Base-by-base conservation (phyloP, 23 tunicate species). In the Ascidia mentula region DNA sequence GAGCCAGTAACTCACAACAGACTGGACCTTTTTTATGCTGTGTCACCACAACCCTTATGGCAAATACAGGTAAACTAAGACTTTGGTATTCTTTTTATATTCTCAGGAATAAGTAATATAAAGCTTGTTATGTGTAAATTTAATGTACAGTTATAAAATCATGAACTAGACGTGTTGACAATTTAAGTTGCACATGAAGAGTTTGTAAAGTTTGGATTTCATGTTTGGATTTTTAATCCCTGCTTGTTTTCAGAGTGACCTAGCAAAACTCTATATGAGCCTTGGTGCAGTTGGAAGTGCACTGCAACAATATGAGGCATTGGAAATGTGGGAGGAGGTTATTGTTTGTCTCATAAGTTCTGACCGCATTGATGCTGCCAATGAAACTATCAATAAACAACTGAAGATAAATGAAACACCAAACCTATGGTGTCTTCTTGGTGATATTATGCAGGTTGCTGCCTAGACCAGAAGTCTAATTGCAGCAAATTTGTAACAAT, bases 301-400 rank as follows among this genome's bases (percentile, higher is more conserved):
- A 0, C 59, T 85, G 37, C 81, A 87, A 37, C 88, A 87, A 6
- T 92, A 92, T 37, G 71, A 79, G 86, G 65, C 83, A 35, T 74
- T 92, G 80, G 88, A 87, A 36, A 87, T 87, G 89, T 92, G 97
- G 97, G 97, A 92, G 69, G 97, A 92, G 20, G 90, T 85, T 30
- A 71, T 92, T 38, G 40, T 82, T 30, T 87, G 97, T 74, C 79
- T 92, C 37, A 87, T 92, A 1, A 59, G 60, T 20, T 40, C 92
- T n/a, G 86, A 65, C 9, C 70, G 97, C 39, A 40, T 59, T 2
- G 81, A 59, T 32, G 92, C 88, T 38, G 97, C 92, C 20, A 81
- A 73, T 30, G 69, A 83, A 31, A 32, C 83, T 39, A 80, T 84
- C 59, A 74, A 78, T 0, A 31, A 74, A 59, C 92, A 73, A 69